Conservation (phyloP, 2,113 vertebrate genomes). For the Lonchura striata region DNA sequence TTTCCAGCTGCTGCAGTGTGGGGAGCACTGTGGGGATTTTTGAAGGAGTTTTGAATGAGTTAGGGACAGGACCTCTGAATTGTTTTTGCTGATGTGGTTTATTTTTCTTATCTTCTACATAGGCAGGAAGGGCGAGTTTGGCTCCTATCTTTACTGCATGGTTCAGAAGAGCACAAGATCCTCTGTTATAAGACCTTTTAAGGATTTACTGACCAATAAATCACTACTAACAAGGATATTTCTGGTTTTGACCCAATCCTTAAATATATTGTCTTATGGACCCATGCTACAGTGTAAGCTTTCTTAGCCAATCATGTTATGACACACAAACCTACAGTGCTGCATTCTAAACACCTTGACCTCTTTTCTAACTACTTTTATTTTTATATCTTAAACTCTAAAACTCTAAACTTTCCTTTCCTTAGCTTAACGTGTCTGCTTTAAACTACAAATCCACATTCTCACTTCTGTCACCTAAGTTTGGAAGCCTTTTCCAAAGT, state of each 20-base stretch:
- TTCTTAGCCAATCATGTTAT: not conserved
- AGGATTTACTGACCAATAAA: not conserved
- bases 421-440: not conserved
- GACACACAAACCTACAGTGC: not conserved
- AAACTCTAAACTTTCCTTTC: not conserved
- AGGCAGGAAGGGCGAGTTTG: not conserved
- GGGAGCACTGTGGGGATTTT: not conserved
- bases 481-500: not conserved
- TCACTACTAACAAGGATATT: not conserved
- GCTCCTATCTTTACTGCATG: not conserved
- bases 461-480: not conserved
- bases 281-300: not conserved
- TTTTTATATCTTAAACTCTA: not conserved
- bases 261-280: not conserved
- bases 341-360: not conserved
- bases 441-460: not conserved
- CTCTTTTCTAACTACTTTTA: not conserved
- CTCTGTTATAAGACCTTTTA: not conserved
- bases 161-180: not conserved
- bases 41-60: not conserved
- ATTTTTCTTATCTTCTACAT: not conserved
- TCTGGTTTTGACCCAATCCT: not conserved
- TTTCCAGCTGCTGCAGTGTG: not conserved
- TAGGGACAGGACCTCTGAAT: not conserved
- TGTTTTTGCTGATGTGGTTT: not conserved